These are phyloP conservation scores for Amphilophus citrinellus DNA, from an alignment of 2,113 vertebrate genomes.

Conservation along the genomic window DNA sequence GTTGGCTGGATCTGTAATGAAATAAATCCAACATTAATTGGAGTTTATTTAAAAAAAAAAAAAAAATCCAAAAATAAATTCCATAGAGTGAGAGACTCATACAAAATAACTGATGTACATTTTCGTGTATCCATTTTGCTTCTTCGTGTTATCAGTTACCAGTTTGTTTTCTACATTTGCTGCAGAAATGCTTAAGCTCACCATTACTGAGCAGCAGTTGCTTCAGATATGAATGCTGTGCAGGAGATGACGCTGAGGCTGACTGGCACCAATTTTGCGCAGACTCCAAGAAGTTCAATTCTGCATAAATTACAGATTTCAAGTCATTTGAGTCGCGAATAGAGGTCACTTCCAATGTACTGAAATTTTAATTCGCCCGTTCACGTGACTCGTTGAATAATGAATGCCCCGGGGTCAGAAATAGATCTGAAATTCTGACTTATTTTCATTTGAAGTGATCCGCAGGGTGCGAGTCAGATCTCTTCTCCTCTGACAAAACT, in stretches of 20 bases:
- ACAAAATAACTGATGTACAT: not conserved
- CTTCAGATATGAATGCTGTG: constrained; percentile 32
- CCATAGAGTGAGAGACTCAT: not conserved
- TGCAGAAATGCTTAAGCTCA: not conserved
- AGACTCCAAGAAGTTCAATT: constrained; percentile 65
- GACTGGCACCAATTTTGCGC: constrained; percentile 69
- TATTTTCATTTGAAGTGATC: constrained; percentile 90
- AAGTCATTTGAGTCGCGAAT: constrained; percentile 75
- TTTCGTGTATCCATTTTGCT: not conserved
- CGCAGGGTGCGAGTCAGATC: constrained; percentile 86
- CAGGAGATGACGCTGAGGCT: constrained; percentile 58
- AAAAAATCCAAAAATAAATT: not conserved
- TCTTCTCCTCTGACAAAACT: constrained; percentile 71
- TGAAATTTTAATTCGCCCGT: constrained; percentile 91
- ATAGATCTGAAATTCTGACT: constrained; percentile 88
- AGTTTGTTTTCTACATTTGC: not conserved
- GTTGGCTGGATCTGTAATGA: not conserved
- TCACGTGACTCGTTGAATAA: constrained; percentile 97
- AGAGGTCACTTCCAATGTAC: constrained; percentile 82
- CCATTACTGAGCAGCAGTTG: not conserved
- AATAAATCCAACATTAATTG: not conserved
- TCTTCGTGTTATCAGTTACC: not conserved
- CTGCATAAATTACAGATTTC: constrained; percentile 70
- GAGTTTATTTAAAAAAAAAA: not conserved
- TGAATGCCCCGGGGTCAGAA: constrained; percentile 91